These are phyloP conservation scores for Tinea trinotella DNA, from an alignment of 2,888 invertebrate species.

Conservation along the genomic window DNA sequence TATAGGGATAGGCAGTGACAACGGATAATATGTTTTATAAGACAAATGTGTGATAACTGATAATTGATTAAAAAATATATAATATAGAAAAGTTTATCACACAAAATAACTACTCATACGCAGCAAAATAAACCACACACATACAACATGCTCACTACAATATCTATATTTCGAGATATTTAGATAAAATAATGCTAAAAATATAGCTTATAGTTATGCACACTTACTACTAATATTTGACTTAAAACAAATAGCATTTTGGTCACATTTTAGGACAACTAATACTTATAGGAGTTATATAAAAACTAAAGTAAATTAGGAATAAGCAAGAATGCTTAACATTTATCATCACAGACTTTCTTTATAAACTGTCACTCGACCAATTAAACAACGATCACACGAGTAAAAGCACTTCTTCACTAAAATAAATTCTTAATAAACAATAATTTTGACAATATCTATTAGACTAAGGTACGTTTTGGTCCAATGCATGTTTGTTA, in stretches of 20 bases:
- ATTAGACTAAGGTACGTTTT: no score
- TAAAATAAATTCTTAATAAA: conserved; percentile 10
- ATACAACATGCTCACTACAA: not conserved
- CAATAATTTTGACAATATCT: conserved; percentile 7
- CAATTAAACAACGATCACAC: conserved; percentile 24
- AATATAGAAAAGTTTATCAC: no score
- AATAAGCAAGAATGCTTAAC: conserved; percentile 47
- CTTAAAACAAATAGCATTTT: conserved; percentile 34
- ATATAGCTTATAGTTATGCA: not conserved
- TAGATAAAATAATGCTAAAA: not conserved
- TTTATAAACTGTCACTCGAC: conserved; percentile 49
- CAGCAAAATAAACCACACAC: not conserved
- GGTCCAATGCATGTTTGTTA: no score
- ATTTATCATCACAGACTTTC: conserved; percentile 68
- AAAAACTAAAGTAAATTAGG: conserved; percentile 48
- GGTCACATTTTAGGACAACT: conserved; percentile 55
- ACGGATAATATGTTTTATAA: no score
- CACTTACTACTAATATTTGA: conserved; percentile 8
- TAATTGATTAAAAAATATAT: no score
- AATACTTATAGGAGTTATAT: conserved; percentile 22
- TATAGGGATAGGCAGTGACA: no score
- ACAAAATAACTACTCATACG: not conserved
- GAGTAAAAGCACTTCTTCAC: conserved; percentile 3
- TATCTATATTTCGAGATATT: conserved; percentile 16
- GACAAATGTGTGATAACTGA: no score